Evolutionary conservation across 2,113 vertebrate species (phyloP).

Genomic region (Verasper variegatus): DNA sequence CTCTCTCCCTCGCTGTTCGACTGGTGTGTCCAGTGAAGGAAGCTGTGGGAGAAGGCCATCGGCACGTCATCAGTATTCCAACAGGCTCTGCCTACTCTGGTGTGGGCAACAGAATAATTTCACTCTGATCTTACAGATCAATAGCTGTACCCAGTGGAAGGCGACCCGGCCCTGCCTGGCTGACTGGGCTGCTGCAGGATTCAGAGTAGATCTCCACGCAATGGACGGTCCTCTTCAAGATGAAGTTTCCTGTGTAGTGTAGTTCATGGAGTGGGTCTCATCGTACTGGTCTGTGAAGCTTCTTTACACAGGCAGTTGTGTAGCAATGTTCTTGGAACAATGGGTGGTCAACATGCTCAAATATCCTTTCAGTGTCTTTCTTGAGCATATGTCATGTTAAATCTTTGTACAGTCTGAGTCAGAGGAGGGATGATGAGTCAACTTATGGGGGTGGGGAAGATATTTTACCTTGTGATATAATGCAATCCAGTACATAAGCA

Average conservation of each 20-base stretch:
- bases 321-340: not conserved
- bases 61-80: conserved; percentile 77
- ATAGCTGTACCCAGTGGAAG: conserved; percentile 62
- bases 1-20: conserved; percentile 4
- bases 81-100: conserved; percentile 64
- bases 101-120: conserved; percentile 78
- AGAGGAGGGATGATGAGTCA: conserved; percentile 48
- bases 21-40: conserved; percentile 56
- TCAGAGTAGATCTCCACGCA: conserved; percentile 18
- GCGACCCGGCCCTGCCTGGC: conserved; percentile 51
- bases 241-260: conserved; percentile 1
- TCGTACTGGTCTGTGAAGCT: not conserved
- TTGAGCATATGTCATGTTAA: not conserved
- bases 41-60: conserved; percentile 69
- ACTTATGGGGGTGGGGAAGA: conserved; percentile 26
- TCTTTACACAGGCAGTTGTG: not conserved
- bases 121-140: conserved; percentile 74
- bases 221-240: conserved; percentile 11
- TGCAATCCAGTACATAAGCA: conserved; percentile 9
- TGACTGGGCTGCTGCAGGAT: conserved; percentile 37
- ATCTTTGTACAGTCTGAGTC: conserved; percentile 28
- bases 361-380: too few relatives aligned
- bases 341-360: not conserved
- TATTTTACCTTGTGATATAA: conserved; percentile 45
- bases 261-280: conserved; percentile 4